These are phyloP conservation scores for Oryzias sinensis DNA, from an alignment of 2,797 vertebrate species.

Conservation along the genomic window DNA sequence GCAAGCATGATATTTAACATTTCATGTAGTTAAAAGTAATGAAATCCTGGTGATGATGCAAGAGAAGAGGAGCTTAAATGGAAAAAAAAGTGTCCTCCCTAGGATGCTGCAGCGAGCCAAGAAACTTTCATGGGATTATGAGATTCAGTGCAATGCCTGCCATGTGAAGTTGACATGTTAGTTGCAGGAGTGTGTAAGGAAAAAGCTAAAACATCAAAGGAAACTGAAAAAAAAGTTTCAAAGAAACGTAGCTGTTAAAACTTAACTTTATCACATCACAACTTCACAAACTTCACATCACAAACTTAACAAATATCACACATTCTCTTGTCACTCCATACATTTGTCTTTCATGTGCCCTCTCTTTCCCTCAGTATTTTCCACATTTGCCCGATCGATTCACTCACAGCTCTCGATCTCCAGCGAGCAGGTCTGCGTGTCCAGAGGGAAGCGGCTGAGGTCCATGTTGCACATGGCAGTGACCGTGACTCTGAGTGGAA, in stretches of 20 bases:
- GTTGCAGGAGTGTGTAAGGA: constrained; percentile 2
- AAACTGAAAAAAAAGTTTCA: neutral
- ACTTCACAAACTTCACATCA: too few species aligned
- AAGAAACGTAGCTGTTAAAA: neutral
- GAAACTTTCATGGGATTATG: neutral
- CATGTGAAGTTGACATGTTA: constrained; percentile 8
- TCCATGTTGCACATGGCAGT: constrained; percentile 99
- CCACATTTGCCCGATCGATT: neutral
- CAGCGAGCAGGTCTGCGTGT: constrained; percentile 94
- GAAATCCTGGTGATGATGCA: neutral
- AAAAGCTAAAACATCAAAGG: neutral
- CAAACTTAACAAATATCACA: too few species aligned
- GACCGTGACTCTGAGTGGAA: constrained; percentile 86
- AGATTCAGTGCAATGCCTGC: constrained; percentile 10
- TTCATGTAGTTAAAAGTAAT: neutral
- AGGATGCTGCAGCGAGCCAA: constrained; percentile 2
- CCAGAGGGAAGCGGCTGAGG: constrained; percentile 94
- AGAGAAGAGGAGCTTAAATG: constrained; percentile 6
- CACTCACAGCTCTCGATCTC: constrained; percentile 99
- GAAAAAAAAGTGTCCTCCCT: neutral
- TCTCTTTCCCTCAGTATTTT: neutral
- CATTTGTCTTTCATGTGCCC: neutral
- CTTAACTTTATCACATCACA: too few species aligned
- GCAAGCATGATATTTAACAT: neutral
- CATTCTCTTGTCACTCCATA: neutral